These are phyloP conservation scores for Cricetomys ansorgei DNA, from an alignment of 2,113 vertebrate genomes.

Conservation along the genomic window DNA sequence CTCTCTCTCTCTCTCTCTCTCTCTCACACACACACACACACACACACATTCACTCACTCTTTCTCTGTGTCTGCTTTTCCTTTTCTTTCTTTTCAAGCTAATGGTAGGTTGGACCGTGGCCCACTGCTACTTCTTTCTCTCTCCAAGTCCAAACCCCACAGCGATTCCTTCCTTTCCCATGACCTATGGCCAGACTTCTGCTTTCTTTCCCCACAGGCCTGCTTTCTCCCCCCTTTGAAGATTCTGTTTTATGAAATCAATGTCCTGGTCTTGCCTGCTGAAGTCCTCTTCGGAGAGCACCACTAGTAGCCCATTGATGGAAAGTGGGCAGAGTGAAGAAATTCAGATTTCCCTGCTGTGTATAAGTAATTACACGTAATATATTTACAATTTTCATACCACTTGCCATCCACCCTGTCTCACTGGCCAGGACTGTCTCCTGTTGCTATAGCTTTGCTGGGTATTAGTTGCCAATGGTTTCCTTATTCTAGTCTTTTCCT, in stretches of 20 bases:
- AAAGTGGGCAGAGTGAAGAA: neutral
- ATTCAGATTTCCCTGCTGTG: neutral
- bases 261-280: conserved; percentile 50
- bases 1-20: too few relatives aligned
- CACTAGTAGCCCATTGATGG: conserved; percentile 15
- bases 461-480: neutral
- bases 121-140: conserved; percentile 69
- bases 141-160: conserved; percentile 69
- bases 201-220: conserved; percentile 79
- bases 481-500: conserved; percentile 9
- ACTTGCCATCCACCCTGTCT: neutral
- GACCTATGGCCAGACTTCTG: conserved; percentile 76
- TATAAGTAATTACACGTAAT: neutral
- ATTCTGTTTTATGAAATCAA: conserved; percentile 71
- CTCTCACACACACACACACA: too few relatives aligned
- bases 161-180: conserved; percentile 82
- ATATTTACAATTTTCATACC: neutral
- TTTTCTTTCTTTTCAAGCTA: conserved; percentile 10
- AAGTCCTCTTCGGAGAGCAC: conserved; percentile 52
- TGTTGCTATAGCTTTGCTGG: neutral
- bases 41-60: too few relatives aligned
- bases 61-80: neutral
- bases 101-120: conserved; percentile 71
- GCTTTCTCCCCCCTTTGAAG: conserved; percentile 75
- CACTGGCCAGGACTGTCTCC: neutral